Evolutionary conservation across 2,797 vertebrate genomes (phyloP).

Genomic region (Parotocinclus haroldoi): DNA sequence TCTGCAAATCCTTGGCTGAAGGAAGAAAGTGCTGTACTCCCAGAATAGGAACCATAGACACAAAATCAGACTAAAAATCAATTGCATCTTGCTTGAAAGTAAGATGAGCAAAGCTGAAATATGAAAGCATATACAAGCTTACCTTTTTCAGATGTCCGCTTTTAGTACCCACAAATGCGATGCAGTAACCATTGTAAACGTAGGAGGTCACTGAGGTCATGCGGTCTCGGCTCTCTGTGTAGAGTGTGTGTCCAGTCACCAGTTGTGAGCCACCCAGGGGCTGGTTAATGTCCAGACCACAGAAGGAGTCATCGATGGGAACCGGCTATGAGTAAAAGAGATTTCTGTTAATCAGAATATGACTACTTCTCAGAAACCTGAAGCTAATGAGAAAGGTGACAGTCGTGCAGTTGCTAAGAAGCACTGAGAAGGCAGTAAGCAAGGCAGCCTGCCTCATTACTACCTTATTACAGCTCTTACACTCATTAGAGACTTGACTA

Average conservation of each 20-base stretch:
- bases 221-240: slow-evolving; percentile 88
- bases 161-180: slow-evolving; percentile 95
- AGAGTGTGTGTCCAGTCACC: slow-evolving; percentile 88
- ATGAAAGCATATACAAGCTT: slow-evolving; percentile 47
- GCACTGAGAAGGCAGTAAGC: background rate
- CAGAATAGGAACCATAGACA: background rate
- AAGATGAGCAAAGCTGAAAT: background rate
- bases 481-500: slow-evolving; percentile 7
- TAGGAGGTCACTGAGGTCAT: slow-evolving; percentile 95
- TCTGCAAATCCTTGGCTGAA: slow-evolving; percentile 3
- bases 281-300: slow-evolving; percentile 98
- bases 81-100: too few relatives aligned
- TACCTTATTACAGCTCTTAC: background rate
- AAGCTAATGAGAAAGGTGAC: background rate
- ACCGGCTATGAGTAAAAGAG: slow-evolving; percentile 77
- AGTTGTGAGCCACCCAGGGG: slow-evolving; percentile 88
- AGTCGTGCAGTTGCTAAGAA: slow-evolving; percentile 39
- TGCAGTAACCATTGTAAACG: slow-evolving; percentile 92
- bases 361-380: too few relatives aligned
- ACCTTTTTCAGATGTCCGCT: slow-evolving; percentile 96
- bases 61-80: background rate
- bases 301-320: slow-evolving; percentile 96
- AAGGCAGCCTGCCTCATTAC: background rate
- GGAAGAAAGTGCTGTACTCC: background rate
- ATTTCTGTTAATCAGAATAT: background rate